phyloP scores from a whole-genome alignment of 2,113 vertebrate species.

The Xiphias gladius region DNA sequence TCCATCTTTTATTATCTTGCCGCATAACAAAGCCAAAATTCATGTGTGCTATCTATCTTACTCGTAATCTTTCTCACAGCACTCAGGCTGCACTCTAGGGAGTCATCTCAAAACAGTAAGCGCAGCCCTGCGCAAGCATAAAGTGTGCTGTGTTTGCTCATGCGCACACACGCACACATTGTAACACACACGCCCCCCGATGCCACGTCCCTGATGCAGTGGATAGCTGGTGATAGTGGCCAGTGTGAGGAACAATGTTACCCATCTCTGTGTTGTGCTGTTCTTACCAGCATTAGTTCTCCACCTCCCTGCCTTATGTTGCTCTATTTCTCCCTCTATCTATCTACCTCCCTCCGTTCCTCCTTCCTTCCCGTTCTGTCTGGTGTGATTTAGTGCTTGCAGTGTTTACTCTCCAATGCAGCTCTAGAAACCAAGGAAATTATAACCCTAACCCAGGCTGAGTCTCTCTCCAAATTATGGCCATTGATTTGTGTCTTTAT shows the following conservation, averaged over 20 bases:
- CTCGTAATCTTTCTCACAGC: slow-evolving; percentile 78
- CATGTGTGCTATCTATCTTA: slow-evolving; percentile 75
- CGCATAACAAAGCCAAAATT: slow-evolving; percentile 78
- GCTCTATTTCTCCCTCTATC: slow-evolving; percentile 37
- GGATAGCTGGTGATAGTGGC: slow-evolving; percentile 75
- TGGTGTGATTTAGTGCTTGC: slow-evolving; percentile 71
- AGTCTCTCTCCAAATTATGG: slow-evolving; percentile 81
- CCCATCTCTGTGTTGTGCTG: slow-evolving; percentile 70
- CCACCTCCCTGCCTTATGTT: slow-evolving; percentile 33
- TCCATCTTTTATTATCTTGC: slow-evolving; percentile 76
- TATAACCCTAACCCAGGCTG: slow-evolving; percentile 75
- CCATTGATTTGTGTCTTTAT: slow-evolving; percentile 87
- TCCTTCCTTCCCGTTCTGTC: slow-evolving; percentile 36
- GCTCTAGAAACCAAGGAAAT: slow-evolving; percentile 76
- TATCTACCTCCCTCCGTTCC: slow-evolving; percentile 39
- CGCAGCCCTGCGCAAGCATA: slow-evolving; percentile 56
- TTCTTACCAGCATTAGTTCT: slow-evolving; percentile 76
- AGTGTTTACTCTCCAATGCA: slow-evolving; percentile 77
- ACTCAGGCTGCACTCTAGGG: slow-evolving; percentile 73
- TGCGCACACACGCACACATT: slow-evolving; percentile 25
- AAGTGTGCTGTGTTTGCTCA: slow-evolving; percentile 40
- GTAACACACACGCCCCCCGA: slow-evolving; percentile 19
- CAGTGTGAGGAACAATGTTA: slow-evolving; percentile 73
- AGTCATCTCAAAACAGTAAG: slow-evolving; percentile 70
- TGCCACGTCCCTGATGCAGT: slow-evolving; percentile 63